Base-by-base conservation (phyloP, 2,888 invertebrate species). In the Mactromeris polynyma region DNA sequence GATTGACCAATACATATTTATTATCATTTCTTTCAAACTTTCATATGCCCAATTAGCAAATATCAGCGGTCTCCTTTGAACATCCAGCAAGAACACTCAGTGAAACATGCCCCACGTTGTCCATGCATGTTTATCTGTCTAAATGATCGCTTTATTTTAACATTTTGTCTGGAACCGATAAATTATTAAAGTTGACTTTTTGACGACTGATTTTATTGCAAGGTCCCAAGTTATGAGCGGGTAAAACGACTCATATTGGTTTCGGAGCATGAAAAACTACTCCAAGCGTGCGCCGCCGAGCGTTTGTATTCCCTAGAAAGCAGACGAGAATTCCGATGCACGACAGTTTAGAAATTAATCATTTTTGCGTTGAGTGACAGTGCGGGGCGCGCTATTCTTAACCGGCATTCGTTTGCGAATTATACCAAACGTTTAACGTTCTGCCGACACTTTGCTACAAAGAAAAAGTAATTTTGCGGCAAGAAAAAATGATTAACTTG, bases 271-370 rank as follows among this genome's bases (percentile, higher is more conserved):
- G 81, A 51, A 86, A 77, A 78, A n/a, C 26, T 54, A 77, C 64
- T 46, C 38, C 54, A 87, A 77, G 86, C 86, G 82, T 87, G 58
- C 78, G 51, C 36, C 51, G 36, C 17, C 79, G 40, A 82, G 69
- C 58, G 64, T 46, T 38, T 83, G 79, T 83, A 79, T 78, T 82
- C 82, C 73, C 80, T 81, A 38, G 38, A 42, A 21, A 54, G 64
- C 83, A 79, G 79, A 86, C 79, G 82, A 42, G 21, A 80, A 40
- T 69, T 83, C 33, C 46, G 21, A 73, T 84, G 87, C 87, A 80
- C 87, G 89, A 87, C 91, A 79, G 81, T 54, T 83, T 64, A 73
- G 33, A 89, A 89, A 91, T 91, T 91, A 89, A 91, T 91, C 91
- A 91, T 83, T 42, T 38, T 38, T 14, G 26, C 19, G 77, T 81